phyloP scores from a whole-genome alignment of 2,113 vertebrate genomes.

The Emydura subglobosa region DNA sequence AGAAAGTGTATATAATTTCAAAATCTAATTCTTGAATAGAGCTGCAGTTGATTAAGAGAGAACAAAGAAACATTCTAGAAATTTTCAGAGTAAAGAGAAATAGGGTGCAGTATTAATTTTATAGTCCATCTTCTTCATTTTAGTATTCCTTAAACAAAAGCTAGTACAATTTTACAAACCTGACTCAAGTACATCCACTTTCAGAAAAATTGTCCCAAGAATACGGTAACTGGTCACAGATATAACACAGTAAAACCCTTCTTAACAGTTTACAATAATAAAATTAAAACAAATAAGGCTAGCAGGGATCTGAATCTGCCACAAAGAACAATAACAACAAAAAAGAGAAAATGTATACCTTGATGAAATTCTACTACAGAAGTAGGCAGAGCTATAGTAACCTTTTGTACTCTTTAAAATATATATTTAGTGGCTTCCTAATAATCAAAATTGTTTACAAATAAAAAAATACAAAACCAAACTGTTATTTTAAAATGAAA shows the following conservation, averaged over 20 bases:
- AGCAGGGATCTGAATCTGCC: neutral
- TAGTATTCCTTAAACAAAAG: neutral
- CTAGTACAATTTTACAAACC: neutral
- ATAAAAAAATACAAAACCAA: neutral
- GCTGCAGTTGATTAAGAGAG: neutral
- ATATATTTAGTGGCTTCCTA: neutral
- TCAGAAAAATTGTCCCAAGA: neutral
- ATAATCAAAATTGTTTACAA: neutral
- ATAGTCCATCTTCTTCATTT: neutral
- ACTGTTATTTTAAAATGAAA: slow-evolving; percentile 17
- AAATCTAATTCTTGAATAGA: neutral
- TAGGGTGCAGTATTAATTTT: neutral
- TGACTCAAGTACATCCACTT: neutral
- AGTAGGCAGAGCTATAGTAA: neutral
- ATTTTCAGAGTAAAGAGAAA: neutral
- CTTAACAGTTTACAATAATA: neutral
- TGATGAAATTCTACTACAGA: neutral
- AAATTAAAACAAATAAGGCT: neutral
- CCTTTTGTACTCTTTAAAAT: neutral
- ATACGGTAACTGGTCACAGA: neutral
- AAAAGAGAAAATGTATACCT: neutral
- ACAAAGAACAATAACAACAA: neutral
- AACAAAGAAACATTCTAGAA: neutral
- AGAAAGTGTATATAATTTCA: neutral
- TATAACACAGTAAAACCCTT: neutral